Base-by-base conservation (phyloP, 2,888 invertebrate genomes). In the Boloria selene region DNA sequence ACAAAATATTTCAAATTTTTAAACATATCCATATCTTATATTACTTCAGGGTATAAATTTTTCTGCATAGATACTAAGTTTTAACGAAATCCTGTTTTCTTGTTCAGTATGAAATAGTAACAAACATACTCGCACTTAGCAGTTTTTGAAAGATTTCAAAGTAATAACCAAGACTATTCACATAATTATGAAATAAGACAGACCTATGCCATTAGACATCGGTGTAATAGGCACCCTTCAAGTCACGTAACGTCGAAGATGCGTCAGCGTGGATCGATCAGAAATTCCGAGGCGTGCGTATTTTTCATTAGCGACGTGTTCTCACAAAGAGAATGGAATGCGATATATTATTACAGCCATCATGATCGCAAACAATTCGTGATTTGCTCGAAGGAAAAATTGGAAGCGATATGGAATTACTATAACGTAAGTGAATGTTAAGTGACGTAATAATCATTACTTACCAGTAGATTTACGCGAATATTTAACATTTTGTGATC, bases 251-350 rank as follows among this genome's bases (percentile, higher is more conserved):
- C 79, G 72, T 72, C 73, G 74, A 81, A 84, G 83, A 86, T 85
- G 84, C 87, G 88, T 87, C 86, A 83, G 81, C 82, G 76, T 67
- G 79, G 85, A 87, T 87, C 86, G 87, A 88, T 87, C 81, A 73
- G 73, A 79, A 81, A 89, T 88, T 78, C 85, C 86, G 74, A 79
- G 79, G 84, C 86, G 86, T 86, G 84, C 88, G 86, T 85, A 87
- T 87, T 89, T 88, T 90, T 88, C 88, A 88, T 88, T 88, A 88
- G 78, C 80, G 81, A 70, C 67, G 71, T 73, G 75, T 76, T 76
- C 70, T 67, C 70, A 68, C 64, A 69, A 71, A 74, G 67, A 69
- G 67, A 73, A 71, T 58, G 69, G 70, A 69, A 70, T 70, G 64
- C 70, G 50, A 72, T 70, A 69, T 70, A 72, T 70, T 68, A 71